phyloP scores from a whole-genome alignment of 2,888 invertebrate species.

The Papilio gigon region DNA sequence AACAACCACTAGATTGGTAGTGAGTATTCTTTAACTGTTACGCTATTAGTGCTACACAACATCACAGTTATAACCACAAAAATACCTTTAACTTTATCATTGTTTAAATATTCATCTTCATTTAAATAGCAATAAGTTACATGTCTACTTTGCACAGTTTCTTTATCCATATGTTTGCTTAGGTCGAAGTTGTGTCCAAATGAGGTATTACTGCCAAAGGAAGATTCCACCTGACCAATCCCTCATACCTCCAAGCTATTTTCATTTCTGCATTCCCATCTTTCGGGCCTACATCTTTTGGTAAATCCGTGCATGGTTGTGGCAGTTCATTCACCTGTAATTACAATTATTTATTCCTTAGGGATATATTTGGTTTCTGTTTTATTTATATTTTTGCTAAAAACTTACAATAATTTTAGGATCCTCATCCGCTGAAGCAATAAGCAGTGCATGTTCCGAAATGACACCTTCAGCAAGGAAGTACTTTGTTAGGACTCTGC shows the following conservation, averaged over 20 bases:
- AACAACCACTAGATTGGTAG: no score
- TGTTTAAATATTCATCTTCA: conserved; percentile 46
- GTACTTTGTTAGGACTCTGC: conserved; percentile 90
- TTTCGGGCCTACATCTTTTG: conserved; percentile 55
- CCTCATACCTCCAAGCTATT: conserved; percentile 95
- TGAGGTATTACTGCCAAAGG: conserved; percentile 71
- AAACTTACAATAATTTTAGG: conserved; percentile 84
- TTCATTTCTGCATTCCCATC: conserved; percentile 84
- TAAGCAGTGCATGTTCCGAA: conserved; percentile 86
- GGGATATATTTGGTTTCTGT: background rate
- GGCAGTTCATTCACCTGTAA: conserved; percentile 79
- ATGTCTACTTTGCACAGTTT: conserved; percentile 81
- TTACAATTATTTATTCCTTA: background rate
- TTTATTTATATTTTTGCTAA: background rate
- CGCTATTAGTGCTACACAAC: no score
- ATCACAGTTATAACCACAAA: background rate
- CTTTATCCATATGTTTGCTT: conserved; percentile 86
- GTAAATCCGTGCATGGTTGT: conserved; percentile 77
- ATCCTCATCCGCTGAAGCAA: conserved; percentile 88
- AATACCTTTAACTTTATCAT: conserved; percentile 51
- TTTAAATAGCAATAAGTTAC: conserved; percentile 81
- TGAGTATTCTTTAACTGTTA: no score
- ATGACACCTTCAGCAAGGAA: conserved; percentile 94
- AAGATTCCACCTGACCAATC: conserved; percentile 84
- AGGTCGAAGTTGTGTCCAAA: conserved; percentile 93